Conservation (phyloP, 2,797 vertebrate genomes). For the Sternotherus odoratus region DNA sequence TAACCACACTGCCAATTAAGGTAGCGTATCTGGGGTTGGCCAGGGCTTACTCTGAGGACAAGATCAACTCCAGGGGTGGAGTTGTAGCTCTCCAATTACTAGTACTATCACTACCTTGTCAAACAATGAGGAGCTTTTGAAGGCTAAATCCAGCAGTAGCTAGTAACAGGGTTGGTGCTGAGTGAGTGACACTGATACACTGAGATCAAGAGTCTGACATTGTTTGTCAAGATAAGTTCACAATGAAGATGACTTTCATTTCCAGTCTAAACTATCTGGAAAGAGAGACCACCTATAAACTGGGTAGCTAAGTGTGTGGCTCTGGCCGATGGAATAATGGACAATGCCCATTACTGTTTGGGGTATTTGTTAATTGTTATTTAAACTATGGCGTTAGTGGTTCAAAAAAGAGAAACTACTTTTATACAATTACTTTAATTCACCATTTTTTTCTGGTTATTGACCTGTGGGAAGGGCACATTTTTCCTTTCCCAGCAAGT, state of each 20-base stretch:
- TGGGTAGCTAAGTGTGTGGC: background rate
- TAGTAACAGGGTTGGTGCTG: constrained; percentile 72
- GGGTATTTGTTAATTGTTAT: background rate
- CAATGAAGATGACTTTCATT: constrained; percentile 76
- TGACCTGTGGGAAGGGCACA: background rate
- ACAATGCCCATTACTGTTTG: background rate
- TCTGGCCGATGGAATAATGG: background rate
- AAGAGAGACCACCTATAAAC: constrained; percentile 17
- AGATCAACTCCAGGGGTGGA: constrained; percentile 77
- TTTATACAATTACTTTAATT: background rate
- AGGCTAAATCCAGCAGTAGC: constrained; percentile 77
- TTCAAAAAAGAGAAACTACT: background rate
- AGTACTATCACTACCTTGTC: constrained; percentile 67
- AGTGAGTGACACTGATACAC: constrained; percentile 78
- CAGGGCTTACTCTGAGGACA: constrained; percentile 73
- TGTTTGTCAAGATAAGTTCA: constrained; percentile 78
- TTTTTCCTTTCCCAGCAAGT: background rate
- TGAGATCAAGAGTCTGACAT: constrained; percentile 63
- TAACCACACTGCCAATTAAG: constrained; percentile 75
- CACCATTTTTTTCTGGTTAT: rapidly evolving
- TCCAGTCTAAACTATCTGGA: constrained; percentile 47
- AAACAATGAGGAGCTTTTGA: constrained; percentile 76
- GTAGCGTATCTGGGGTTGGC: constrained; percentile 71
- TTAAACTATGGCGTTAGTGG: background rate
- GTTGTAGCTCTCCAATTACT: constrained; percentile 78